phyloP scores from a whole-genome alignment of 2,797 vertebrate species.

The Botia almorhae region DNA sequence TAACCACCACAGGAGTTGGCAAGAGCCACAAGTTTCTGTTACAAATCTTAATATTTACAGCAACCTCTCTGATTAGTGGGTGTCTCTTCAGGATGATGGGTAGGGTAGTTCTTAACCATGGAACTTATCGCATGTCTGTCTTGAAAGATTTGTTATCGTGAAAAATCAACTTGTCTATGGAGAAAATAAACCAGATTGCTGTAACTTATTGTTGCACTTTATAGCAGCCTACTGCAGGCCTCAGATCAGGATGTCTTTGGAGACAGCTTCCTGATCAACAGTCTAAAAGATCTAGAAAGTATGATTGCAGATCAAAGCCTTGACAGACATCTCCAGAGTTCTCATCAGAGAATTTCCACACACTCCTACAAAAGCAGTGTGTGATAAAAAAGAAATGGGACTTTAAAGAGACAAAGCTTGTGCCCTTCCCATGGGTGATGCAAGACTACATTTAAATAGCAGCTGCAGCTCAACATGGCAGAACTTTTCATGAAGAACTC shows the following conservation, averaged over 20 bases:
- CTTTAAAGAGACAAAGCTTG: slow-evolving; percentile 40
- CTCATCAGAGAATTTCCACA: slow-evolving; percentile 53
- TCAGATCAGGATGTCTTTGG: slow-evolving; percentile 53
- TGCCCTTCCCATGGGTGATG: slow-evolving; percentile 9
- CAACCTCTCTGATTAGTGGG: too few relatives aligned
- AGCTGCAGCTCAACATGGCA: not conserved
- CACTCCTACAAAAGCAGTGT: slow-evolving; percentile 37
- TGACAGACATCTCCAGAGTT: slow-evolving; percentile 52
- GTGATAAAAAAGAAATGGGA: slow-evolving; percentile 41
- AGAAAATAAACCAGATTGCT: not conserved
- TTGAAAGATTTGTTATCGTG: not conserved
- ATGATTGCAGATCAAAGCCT: slow-evolving; percentile 70
- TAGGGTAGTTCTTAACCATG: too few relatives aligned
- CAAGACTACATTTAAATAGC: not conserved
- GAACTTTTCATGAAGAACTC: slow-evolving; percentile 53
- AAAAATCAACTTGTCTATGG: slow-evolving; percentile 2
- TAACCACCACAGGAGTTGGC: too few relatives aligned
- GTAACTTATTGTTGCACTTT: slow-evolving; percentile 11
- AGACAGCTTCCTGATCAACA: slow-evolving; percentile 65
- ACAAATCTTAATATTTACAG: too few relatives aligned
- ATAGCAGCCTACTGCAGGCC: slow-evolving; percentile 56
- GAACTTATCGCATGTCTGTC: not conserved
- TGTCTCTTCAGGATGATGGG: too few relatives aligned
- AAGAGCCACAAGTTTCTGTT: too few relatives aligned
- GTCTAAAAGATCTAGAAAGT: slow-evolving; percentile 55